These are phyloP conservation scores for Tetropium fuscum DNA, from an alignment of 2,888 invertebrate genomes.

Conservation along the genomic window DNA sequence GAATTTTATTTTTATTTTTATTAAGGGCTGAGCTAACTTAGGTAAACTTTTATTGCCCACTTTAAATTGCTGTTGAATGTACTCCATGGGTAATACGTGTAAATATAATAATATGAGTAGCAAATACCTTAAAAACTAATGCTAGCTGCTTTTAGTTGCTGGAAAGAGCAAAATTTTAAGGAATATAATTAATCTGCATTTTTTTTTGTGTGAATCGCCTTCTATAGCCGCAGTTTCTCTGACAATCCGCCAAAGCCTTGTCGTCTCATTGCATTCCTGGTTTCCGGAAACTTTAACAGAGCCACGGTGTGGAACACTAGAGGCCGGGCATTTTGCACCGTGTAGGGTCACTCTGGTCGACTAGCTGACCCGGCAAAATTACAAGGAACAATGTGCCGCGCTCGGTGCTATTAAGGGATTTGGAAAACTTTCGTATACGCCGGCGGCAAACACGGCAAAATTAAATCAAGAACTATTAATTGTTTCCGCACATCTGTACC, in stretches of 20 bases:
- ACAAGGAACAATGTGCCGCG: constrained; percentile 21
- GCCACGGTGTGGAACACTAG: background rate
- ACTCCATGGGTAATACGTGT: too few relatives aligned
- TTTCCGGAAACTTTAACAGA: constrained; percentile 3
- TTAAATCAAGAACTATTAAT: constrained; percentile 37
- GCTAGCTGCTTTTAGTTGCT: too few relatives aligned
- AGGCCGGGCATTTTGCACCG: background rate
- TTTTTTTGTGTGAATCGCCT: too few relatives aligned
- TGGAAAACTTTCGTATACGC: constrained; percentile 6
- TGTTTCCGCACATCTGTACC: constrained; percentile 34
- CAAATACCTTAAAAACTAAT: too few relatives aligned
- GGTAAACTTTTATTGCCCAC: too few relatives aligned
- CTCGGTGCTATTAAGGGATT: constrained; percentile 4
- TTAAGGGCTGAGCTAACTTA: too few relatives aligned
- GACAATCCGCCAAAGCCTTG: constrained; percentile 15
- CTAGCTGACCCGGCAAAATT: constrained; percentile 17
- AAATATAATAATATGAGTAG: too few relatives aligned
- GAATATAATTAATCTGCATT: too few relatives aligned
- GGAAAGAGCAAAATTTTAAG: too few relatives aligned
- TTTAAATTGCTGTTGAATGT: too few relatives aligned
- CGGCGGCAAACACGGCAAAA: constrained; percentile 16
- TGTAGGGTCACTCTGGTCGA: background rate
- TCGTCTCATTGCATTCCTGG: constrained; percentile 30
- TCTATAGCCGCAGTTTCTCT: background rate
- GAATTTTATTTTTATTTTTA: too few relatives aligned